Conservation (phyloP, 2,888 invertebrate species). For the Nysson spinosus region DNA sequence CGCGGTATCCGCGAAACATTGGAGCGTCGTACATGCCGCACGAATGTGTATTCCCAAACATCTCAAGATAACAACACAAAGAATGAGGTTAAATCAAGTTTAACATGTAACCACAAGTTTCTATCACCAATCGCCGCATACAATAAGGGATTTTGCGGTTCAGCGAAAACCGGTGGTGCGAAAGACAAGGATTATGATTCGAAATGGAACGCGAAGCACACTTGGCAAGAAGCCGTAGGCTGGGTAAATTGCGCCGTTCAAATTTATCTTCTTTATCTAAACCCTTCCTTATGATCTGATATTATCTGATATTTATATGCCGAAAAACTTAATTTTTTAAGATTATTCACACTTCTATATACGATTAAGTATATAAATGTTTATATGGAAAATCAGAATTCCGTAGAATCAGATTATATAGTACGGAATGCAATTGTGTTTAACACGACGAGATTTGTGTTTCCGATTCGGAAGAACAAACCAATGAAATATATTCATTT, state of each 20-base stretch:
- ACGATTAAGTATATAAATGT: neutral
- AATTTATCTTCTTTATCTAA: conserved; percentile 14
- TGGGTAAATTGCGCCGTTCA: conserved; percentile 64
- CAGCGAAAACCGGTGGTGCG: conserved; percentile 54
- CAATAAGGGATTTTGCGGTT: conserved; percentile 59
- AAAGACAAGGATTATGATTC: conserved; percentile 59
- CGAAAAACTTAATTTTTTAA: no score
- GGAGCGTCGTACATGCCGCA: conserved; percentile 68
- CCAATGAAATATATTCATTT: no score
- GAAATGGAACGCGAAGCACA: conserved; percentile 67
- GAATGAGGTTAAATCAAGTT: conserved; percentile 58
- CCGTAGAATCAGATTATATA: no score
- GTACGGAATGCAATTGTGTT: no score
- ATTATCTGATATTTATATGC: neutral
- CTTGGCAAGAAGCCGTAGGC: conserved; percentile 71
- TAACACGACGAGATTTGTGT: no score
- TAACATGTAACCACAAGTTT: conserved; percentile 56
- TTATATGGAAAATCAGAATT: no score
- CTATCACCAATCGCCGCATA: conserved; percentile 52
- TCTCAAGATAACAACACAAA: conserved; percentile 55
- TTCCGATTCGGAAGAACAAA: no score
- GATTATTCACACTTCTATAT: no score
- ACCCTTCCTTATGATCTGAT: neutral
- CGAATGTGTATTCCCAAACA: conserved; percentile 70
- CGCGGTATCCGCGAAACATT: conserved; percentile 71